These are phyloP conservation scores for Penaeus vannamei DNA, from an alignment of 1,140 invertebrate species.

Conservation along the genomic window DNA sequence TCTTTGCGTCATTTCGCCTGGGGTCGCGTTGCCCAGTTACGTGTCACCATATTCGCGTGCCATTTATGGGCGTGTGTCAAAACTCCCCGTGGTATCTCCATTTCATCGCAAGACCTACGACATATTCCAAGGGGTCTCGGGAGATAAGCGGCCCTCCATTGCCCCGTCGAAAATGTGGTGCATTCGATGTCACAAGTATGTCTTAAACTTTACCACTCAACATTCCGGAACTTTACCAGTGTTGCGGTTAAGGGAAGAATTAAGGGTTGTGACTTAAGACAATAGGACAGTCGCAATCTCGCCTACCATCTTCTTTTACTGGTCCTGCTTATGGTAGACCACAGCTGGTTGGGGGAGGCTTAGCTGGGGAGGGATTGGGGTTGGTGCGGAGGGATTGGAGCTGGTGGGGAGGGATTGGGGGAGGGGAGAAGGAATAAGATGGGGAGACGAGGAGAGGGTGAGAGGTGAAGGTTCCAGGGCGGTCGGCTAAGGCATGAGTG, in stretches of 20 bases:
- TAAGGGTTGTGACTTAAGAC: slow-evolving; percentile 64
- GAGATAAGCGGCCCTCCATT: too few species aligned
- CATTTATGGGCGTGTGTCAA: too few species aligned
- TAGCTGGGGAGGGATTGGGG: not conserved
- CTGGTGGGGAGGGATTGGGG: not conserved
- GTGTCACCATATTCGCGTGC: too few species aligned
- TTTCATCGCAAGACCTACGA: too few species aligned
- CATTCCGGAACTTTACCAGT: not conserved
- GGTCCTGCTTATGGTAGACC: slow-evolving; percentile 51
- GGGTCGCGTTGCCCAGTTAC: too few species aligned
- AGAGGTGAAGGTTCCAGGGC: not conserved
- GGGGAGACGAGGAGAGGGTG: not conserved
- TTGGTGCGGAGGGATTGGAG: not conserved
- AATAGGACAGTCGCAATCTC: slow-evolving; percentile 52
- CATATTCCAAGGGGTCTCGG: too few species aligned
- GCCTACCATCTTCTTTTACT: slow-evolving; percentile 51
- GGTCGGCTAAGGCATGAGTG: not conserved
- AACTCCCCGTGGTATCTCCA: too few species aligned
- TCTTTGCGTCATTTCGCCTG: too few species aligned
- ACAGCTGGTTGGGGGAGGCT: slow-evolving; percentile 5
- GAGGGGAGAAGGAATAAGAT: not conserved
- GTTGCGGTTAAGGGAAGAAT: slow-evolving; percentile 47
- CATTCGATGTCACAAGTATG: too few species aligned
- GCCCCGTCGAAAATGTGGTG: too few species aligned
- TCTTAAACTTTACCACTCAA: slow-evolving; percentile 19